These are phyloP conservation scores for Oscheius onirici DNA, from an alignment of 2,888 invertebrate genomes.

Conservation along the genomic window DNA sequence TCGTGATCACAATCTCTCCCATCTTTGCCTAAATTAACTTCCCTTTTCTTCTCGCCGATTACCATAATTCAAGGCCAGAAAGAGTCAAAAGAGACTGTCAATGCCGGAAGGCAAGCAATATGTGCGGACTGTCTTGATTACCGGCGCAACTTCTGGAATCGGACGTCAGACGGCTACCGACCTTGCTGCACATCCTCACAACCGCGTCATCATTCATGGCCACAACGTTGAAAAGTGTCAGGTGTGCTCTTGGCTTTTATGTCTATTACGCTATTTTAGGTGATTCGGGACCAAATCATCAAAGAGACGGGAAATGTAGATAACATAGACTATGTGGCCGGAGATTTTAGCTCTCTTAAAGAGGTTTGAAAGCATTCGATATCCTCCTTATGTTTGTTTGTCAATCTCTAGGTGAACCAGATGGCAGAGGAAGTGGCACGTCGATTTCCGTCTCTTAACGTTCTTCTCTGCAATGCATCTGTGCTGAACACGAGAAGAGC, in stretches of 20 bases:
- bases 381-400: neutral
- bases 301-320: constrained; percentile 46
- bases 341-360: constrained; percentile 61
- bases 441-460: constrained; percentile 65
- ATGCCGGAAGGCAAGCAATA: constrained; percentile 31
- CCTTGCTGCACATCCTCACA: constrained; percentile 59
- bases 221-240: constrained; percentile 60
- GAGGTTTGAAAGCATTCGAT: constrained; percentile 45
- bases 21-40: neutral
- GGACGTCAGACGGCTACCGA: constrained; percentile 58
- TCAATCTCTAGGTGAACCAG: constrained; percentile 54
- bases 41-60: too few relatives aligned
- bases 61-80: neutral
- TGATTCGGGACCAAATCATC: constrained; percentile 45
- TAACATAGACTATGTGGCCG: constrained; percentile 64
- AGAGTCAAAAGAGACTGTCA: neutral
- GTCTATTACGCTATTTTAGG: too few relatives aligned
- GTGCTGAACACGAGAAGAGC: constrained; percentile 59
- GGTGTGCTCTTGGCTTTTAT: too few relatives aligned
- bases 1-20: too few relatives aligned
- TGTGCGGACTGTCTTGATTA: constrained; percentile 62
- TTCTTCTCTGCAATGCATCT: constrained; percentile 67
- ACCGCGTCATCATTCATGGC: constrained; percentile 70
- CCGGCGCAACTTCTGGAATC: constrained; percentile 69
- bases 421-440: constrained; percentile 64